Evolutionary conservation across 2,888 invertebrate species (phyloP).

Genomic region (Stegophylla sp.): DNA sequence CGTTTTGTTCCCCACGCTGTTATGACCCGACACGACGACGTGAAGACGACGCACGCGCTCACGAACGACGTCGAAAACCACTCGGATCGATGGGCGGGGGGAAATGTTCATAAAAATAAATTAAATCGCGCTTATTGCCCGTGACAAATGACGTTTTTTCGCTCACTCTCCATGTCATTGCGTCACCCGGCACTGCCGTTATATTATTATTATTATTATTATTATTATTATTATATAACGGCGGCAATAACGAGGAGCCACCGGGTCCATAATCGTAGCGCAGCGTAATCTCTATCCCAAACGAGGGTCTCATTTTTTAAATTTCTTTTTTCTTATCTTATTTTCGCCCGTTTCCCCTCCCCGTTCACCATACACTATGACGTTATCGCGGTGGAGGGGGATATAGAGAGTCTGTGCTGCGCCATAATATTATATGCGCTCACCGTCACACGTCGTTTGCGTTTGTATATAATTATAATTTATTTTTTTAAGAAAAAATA

Average conservation of each 20-base stretch:
- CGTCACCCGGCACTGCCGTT: not conserved
- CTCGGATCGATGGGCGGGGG: too few species aligned
- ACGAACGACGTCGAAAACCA: not conserved
- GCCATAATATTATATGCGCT: not conserved
- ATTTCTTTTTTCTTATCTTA: too few species aligned
- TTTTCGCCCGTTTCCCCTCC: too few species aligned
- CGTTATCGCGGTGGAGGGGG: not conserved
- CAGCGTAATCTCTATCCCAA: too few species aligned
- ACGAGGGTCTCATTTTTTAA: too few species aligned
- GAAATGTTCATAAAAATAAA: slow-evolving; percentile 44
- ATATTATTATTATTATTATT: not conserved
- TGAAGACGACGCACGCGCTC: not conserved
- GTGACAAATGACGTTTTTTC: slow-evolving; percentile 46
- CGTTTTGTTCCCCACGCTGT: not conserved
- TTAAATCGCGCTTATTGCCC: slow-evolving; percentile 56
- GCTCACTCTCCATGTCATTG: not conserved
- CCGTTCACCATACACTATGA: not conserved
- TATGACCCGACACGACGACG: slow-evolving; percentile 10
- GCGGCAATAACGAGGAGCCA: too few species aligned
- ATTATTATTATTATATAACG: not conserved
- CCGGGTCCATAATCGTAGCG: too few species aligned
- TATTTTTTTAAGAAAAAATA: too few species aligned
- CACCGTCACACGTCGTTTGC: not conserved
- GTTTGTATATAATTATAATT: too few species aligned
- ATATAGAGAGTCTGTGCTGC: not conserved